phyloP scores from a whole-genome alignment of 2,888 invertebrate genomes.

The Globia sparganii region DNA sequence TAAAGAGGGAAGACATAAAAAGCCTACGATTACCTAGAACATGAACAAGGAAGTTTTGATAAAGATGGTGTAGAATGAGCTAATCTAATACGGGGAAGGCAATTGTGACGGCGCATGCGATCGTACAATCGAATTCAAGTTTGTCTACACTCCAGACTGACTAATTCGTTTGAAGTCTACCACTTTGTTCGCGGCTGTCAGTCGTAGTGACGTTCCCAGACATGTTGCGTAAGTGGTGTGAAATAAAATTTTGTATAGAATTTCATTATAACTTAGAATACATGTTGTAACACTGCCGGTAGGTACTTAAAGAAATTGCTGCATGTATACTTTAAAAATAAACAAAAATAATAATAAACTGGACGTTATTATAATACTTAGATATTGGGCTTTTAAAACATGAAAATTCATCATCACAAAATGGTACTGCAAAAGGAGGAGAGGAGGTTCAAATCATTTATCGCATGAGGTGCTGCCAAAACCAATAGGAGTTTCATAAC shows the following conservation, averaged over 20 bases:
- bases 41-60: conserved; percentile 36
- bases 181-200: conserved; percentile 32
- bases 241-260: conserved; percentile 29
- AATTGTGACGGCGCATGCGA: conserved; percentile 35
- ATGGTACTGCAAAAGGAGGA: background rate
- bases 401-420: background rate
- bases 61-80: conserved; percentile 21
- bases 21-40: conserved; percentile 35
- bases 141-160: conserved; percentile 33
- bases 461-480: conserved; percentile 31
- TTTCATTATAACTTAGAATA: conserved; percentile 21
- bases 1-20: conserved; percentile 26
- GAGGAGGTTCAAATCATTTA: background rate
- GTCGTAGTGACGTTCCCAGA: conserved; percentile 21
- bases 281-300: background rate
- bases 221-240: conserved; percentile 37
- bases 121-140: conserved; percentile 40
- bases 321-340: background rate
- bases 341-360: background rate
- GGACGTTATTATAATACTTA: background rate
- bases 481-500: conserved; percentile 14
- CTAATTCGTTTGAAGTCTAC: conserved; percentile 48
- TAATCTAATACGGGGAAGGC: conserved; percentile 38
- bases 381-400: background rate
- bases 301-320: background rate